phyloP scores from a whole-genome alignment of 2,888 invertebrate genomes.

The Nebria salina region DNA sequence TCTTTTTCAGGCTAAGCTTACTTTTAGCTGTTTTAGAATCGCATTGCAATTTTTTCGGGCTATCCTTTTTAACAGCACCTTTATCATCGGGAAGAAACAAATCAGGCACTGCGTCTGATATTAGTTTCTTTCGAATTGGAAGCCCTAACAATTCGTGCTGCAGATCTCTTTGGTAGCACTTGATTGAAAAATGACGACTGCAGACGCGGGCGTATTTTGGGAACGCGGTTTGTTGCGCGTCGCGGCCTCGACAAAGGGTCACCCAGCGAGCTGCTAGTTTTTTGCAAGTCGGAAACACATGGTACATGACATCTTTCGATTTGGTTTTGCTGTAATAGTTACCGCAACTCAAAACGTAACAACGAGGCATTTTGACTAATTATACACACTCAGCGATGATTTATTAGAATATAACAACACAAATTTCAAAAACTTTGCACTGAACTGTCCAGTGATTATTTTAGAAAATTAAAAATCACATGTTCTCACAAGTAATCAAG shows the following conservation, averaged over 20 bases:
- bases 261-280: slow-evolving; percentile 64
- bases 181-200: slow-evolving; percentile 65
- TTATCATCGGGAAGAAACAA: slow-evolving; percentile 52
- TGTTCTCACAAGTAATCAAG: neutral
- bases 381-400: neutral
- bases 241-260: slow-evolving; percentile 59
- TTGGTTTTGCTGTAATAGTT: slow-evolving; percentile 67
- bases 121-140: slow-evolving; percentile 64
- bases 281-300: slow-evolving; percentile 65
- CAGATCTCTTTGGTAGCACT: slow-evolving; percentile 66
- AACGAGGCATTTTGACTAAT: slow-evolving; percentile 64
- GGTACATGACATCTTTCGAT: slow-evolving; percentile 62
- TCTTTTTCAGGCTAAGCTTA: neutral
- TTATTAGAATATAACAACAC: neutral
- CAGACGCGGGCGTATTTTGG: slow-evolving; percentile 65
- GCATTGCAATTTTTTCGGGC: neutral
- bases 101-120: slow-evolving; percentile 63
- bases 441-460: neutral
- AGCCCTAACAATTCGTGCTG: slow-evolving; percentile 67
- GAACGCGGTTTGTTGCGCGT: slow-evolving; percentile 51
- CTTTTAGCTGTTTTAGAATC: neutral
- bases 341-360: slow-evolving; percentile 65
- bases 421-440: neutral
- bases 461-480: neutral
- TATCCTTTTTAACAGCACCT: slow-evolving; percentile 36